Evolutionary conservation across 2,888 invertebrate species (phyloP).

Genomic region (Lampropteryx suffumata): DNA sequence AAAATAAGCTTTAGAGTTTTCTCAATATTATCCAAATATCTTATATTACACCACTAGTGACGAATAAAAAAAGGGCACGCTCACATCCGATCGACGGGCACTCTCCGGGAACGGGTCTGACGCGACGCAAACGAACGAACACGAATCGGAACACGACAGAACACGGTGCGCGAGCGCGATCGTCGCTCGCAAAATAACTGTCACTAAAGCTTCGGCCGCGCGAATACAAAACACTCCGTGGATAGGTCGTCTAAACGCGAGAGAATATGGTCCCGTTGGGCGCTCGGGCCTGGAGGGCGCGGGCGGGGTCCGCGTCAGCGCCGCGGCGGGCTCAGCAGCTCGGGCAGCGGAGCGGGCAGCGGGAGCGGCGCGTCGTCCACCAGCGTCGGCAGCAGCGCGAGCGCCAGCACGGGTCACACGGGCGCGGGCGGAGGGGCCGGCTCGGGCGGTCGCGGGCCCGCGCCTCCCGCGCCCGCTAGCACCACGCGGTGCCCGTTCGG

Average conservation of each 20-base stretch:
- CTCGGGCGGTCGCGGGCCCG: constrained; percentile 95
- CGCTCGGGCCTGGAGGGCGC: constrained; percentile 61
- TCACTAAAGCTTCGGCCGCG: constrained; percentile 77
- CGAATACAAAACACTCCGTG: constrained; percentile 75
- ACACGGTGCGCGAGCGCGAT: constrained; percentile 66
- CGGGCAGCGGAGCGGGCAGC: constrained; percentile 78
- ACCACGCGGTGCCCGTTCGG: constrained; percentile 89
- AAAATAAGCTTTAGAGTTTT: constrained; percentile 82
- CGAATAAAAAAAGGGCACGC: constrained; percentile 68
- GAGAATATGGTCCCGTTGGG: constrained; percentile 69
- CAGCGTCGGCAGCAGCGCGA: constrained; percentile 79
- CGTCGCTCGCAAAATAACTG: constrained; percentile 76
- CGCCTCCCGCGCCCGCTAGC: constrained; percentile 73
- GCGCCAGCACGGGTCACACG: constrained; percentile 81
- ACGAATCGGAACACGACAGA: constrained; percentile 58
- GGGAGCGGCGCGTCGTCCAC: constrained; percentile 77
- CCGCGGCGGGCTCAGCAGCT: constrained; percentile 78
- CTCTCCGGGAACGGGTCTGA: constrained; percentile 61
- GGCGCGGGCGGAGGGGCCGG: constrained; percentile 88
- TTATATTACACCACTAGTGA: constrained; percentile 75
- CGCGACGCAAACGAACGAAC: constrained; percentile 52
- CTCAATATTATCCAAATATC: constrained; percentile 76
- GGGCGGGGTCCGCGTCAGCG: constrained; percentile 52
- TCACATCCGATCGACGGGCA: constrained; percentile 58
- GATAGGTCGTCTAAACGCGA: constrained; percentile 66